phyloP scores from a whole-genome alignment of 1,140 invertebrate genomes.

The Dufourea novaeangliae region DNA sequence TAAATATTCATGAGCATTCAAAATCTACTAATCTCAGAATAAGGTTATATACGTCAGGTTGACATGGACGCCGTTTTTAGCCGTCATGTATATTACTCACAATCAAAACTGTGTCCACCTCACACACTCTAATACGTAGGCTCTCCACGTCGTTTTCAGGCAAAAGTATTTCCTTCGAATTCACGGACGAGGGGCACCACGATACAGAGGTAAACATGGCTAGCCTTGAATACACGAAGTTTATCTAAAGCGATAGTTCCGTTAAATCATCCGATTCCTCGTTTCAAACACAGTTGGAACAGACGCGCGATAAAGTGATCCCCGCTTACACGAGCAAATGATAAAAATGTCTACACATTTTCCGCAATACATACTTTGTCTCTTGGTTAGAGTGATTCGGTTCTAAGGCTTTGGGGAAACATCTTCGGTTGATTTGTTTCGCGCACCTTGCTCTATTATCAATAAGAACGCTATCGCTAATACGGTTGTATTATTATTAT shows the following conservation, averaged over 20 bases:
- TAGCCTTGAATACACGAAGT: conserved; percentile 19
- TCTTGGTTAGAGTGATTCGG: too few relatives aligned
- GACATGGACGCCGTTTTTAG: too few relatives aligned
- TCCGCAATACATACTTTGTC: too few relatives aligned
- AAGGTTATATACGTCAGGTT: too few relatives aligned
- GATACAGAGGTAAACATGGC: conserved; percentile 5
- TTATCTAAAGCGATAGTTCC: neutral
- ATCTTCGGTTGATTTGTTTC: too few relatives aligned
- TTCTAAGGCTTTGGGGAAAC: too few relatives aligned
- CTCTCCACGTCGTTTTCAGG: neutral
- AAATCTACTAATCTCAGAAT: too few relatives aligned
- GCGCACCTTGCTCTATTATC: too few relatives aligned
- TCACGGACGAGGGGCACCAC: neutral
- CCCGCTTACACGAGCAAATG: neutral
- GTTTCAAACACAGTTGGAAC: neutral
- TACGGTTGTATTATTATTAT: neutral
- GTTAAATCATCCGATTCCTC: neutral
- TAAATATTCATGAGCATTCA: too few relatives aligned
- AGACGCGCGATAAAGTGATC: neutral
- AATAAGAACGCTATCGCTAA: too few relatives aligned
- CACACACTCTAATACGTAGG: neutral
- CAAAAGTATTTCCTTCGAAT: neutral
- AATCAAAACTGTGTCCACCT: too few relatives aligned
- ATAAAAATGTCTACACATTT: neutral
- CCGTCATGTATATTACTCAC: too few relatives aligned